Conservation (phyloP, 2,888 invertebrate species). For the Hetaerina titia region DNA sequence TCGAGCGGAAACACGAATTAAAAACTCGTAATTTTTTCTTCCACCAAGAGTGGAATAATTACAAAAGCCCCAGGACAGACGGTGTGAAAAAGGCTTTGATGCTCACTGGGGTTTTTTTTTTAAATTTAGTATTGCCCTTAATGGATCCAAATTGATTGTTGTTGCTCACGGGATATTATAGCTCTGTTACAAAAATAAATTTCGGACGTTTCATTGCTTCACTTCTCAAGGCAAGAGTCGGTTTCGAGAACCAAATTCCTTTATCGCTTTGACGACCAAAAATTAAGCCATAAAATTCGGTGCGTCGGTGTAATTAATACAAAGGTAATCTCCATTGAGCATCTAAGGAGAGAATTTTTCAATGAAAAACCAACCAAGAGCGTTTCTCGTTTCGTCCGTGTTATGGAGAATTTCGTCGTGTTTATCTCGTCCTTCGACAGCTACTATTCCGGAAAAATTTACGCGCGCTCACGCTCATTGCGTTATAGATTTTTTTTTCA, state of each 20-base stretch:
- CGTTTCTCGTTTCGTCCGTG: not conserved
- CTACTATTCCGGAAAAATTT: not conserved
- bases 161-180: slow-evolving; percentile 12
- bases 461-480: not conserved
- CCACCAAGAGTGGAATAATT: not conserved
- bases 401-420: not conserved
- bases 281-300: slow-evolving; percentile 4
- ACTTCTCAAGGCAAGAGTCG: not conserved
- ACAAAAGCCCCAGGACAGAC: not conserved
- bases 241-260: slow-evolving; percentile 20
- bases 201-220: not conserved
- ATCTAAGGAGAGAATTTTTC: slow-evolving; percentile 5
- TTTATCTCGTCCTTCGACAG: not conserved
- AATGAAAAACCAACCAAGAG: not conserved
- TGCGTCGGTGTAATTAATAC: slow-evolving; percentile 8
- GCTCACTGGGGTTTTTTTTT: not conserved
- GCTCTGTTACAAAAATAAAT: slow-evolving; percentile 31
- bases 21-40: slow-evolving; percentile 19
- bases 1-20: slow-evolving; percentile 11
- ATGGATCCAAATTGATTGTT: slow-evolving; percentile 28
- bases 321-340: not conserved
- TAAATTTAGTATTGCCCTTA: not conserved
- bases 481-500: not conserved
- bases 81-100: not conserved
- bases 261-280: not conserved